Conservation (phyloP, 1,140 invertebrate genomes). For the Parasteatoda tepidariorum region DNA sequence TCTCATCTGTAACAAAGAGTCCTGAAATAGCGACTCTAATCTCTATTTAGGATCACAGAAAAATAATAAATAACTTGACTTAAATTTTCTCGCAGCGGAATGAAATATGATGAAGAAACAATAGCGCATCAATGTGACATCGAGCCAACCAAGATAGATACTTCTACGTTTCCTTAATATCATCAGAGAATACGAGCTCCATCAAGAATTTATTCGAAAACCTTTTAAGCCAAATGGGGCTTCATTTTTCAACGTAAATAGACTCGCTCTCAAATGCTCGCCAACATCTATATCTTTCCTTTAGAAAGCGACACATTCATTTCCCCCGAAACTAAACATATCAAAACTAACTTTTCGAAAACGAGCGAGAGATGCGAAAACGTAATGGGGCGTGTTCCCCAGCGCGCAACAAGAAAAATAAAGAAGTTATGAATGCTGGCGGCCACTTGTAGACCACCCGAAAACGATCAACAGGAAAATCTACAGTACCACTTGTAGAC, state of each 20-base stretch:
- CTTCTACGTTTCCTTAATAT: too few relatives aligned
- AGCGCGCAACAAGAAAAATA: neutral
- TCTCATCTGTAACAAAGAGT: too few relatives aligned
- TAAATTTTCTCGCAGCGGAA: too few relatives aligned
- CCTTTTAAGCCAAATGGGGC: neutral
- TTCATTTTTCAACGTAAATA: neutral
- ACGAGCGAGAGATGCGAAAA: too few relatives aligned
- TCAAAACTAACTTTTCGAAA: neutral
- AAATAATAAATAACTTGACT: too few relatives aligned
- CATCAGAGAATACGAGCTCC: neutral
- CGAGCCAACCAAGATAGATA: too few relatives aligned
- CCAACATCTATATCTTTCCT: neutral
- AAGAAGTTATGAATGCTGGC: conserved; percentile 8
- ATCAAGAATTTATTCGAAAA: neutral
- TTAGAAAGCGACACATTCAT: neutral
- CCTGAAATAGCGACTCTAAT: too few relatives aligned
- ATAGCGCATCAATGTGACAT: too few relatives aligned
- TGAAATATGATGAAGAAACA: too few relatives aligned
- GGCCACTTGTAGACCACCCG: conserved; percentile 38
- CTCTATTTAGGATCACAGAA: too few relatives aligned
- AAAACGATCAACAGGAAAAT: conserved; percentile 55
- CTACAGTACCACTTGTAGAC: conserved; percentile 47
- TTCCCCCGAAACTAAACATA: neutral
- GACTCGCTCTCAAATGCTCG: neutral
- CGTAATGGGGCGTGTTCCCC: neutral